These are phyloP conservation scores for Poeciliopsis retropinna DNA, from an alignment of 2,113 vertebrate genomes.

Conservation along the genomic window DNA sequence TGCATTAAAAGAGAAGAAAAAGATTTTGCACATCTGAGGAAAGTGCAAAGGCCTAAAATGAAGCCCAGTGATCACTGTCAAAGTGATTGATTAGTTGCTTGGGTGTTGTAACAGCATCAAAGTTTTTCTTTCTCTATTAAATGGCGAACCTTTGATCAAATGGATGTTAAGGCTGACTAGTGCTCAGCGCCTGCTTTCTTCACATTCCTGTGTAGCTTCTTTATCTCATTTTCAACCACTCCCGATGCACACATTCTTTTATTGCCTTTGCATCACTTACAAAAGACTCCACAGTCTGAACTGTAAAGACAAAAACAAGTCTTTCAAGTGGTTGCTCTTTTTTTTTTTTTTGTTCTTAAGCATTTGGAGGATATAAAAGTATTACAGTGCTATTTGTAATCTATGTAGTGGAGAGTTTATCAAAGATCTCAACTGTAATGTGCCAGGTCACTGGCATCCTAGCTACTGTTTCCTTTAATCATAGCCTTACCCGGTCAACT, in stretches of 20 bases:
- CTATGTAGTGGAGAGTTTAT: too few species aligned
- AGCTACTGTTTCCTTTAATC: too few species aligned
- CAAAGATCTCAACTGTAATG: too few species aligned
- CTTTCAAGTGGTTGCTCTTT: constrained; percentile 6
- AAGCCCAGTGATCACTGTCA: constrained; percentile 41
- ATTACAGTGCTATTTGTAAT: too few species aligned
- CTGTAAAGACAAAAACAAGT: background rate
- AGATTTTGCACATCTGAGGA: constrained; percentile 8
- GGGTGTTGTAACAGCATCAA: constrained; percentile 39
- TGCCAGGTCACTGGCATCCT: too few species aligned
- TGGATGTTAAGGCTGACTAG: constrained; percentile 29
- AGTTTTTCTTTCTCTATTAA: constrained; percentile 36
- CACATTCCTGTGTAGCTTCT: constrained; percentile 35
- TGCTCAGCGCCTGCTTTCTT: constrained; percentile 49
- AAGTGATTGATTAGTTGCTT: constrained; percentile 45
- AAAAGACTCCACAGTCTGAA: constrained; percentile 8
- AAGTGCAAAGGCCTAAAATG: constrained; percentile 24
- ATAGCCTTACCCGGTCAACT: too few species aligned
- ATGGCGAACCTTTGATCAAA: constrained; percentile 56
- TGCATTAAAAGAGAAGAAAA: background rate
- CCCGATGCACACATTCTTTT: constrained; percentile 30
- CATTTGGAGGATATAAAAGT: too few species aligned
- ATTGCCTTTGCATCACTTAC: constrained; percentile 20
- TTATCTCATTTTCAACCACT: constrained; percentile 47
- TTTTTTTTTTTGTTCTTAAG: too few species aligned